These are phyloP conservation scores for Theristicus caerulescens DNA, from an alignment of 2,113 vertebrate genomes.

Conservation along the genomic window DNA sequence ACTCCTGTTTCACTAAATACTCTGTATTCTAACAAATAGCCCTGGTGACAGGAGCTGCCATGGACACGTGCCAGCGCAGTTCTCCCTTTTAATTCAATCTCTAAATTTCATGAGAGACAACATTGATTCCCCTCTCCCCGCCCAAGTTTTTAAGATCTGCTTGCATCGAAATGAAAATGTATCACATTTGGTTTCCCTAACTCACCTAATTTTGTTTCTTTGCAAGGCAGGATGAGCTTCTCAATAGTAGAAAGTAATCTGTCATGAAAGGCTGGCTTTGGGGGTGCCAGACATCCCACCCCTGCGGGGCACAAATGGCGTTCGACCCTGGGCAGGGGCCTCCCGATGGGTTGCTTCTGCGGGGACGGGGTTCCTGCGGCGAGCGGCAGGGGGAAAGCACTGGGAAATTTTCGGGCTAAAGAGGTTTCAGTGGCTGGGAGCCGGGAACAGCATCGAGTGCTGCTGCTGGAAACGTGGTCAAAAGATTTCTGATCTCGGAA, in stretches of 20 bases:
- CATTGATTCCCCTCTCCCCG: no score
- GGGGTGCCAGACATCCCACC: no score
- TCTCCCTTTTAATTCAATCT: background rate
- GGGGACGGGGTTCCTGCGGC: background rate
- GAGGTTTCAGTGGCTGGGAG: no score
- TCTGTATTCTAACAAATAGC: rapidly evolving
- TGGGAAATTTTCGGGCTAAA: background rate
- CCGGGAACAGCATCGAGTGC: rapidly evolving
- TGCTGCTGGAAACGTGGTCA: background rate
- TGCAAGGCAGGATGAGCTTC: background rate
- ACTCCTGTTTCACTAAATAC: background rate
- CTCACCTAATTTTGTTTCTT: background rate
- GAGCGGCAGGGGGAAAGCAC: background rate
- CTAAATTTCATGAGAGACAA: background rate
- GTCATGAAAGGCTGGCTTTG: background rate
- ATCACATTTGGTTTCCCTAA: background rate
- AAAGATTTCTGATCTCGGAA: background rate
- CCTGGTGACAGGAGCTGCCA: background rate
- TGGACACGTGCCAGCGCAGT: rapidly evolving
- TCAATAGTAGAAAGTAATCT: background rate
- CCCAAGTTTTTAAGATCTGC: background rate
- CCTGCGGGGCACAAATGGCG: background rate
- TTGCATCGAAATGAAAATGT: background rate
- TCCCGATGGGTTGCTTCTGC: background rate
- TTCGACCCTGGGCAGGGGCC: no score